phyloP scores from a whole-genome alignment of 1,140 invertebrate genomes.

The Araneus ventricosus region DNA sequence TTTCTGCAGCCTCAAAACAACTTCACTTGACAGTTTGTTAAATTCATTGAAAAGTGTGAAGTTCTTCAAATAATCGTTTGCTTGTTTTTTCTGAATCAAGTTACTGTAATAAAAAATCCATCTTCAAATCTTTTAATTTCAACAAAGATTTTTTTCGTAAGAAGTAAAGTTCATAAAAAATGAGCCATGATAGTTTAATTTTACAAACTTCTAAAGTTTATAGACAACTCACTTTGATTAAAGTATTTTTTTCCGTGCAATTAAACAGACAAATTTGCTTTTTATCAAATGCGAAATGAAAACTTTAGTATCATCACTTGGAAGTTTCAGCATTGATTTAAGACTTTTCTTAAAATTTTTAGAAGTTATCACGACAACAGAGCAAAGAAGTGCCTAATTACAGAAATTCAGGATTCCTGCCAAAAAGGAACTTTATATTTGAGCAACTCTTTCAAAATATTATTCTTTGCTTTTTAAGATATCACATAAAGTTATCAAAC shows the following conservation, averaged over 20 bases:
- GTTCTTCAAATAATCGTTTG: not conserved
- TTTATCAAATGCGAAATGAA: not conserved
- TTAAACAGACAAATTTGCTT: not conserved
- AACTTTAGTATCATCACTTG: not conserved
- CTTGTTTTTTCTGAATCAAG: no score
- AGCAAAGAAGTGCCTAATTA: no score
- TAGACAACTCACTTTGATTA: not conserved
- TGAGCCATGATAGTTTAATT: not conserved
- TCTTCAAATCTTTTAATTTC: not conserved
- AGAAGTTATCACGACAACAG: no score
- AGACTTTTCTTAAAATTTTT: not conserved
- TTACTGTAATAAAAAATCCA: no score
- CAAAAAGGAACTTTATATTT: slow-evolving; percentile 13
- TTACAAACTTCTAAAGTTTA: not conserved
- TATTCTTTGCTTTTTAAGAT: not conserved
- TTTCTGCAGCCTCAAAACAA: not conserved
- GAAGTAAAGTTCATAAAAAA: no score
- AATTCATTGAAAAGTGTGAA: not conserved
- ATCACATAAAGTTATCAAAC: not conserved
- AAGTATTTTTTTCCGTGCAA: not conserved
- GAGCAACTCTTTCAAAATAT: not conserved
- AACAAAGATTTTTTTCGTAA: not conserved
- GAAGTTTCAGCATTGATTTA: not conserved
- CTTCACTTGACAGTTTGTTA: not conserved
- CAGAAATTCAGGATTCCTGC: not conserved